A percentile compares a stretch with the other conserved stretches of the same genome.
These are phyloP conservation scores for Drosophila ironensis DNA, from an alignment of 1,140 invertebrate genomes.

Conservation along the genomic window DNA sequence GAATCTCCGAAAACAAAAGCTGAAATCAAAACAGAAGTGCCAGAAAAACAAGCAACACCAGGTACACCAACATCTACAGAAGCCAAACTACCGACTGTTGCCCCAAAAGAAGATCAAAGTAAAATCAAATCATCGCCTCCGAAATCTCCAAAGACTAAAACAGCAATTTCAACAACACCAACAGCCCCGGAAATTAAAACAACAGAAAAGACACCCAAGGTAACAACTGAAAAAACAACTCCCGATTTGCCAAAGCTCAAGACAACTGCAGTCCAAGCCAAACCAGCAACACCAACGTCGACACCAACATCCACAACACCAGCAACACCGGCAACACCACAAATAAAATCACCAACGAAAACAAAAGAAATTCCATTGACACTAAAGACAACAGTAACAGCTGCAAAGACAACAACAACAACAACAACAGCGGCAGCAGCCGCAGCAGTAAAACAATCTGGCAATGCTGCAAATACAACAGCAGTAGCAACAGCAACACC, in stretches of 20 bases:
- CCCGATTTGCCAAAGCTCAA: conserved; percentile 3
- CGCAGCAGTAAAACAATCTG: conserved; percentile 32
- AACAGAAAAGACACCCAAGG: neutral
- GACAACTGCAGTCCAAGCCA: neutral
- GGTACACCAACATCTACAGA: neutral
- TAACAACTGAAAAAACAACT: neutral
- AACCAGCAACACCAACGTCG: neutral
- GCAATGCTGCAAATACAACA: conserved; percentile 38
- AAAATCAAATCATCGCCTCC: too few species aligned
- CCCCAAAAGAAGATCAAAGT: too few species aligned
- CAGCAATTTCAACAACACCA: conserved; percentile 9
- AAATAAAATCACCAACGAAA: neutral
- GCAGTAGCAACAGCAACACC: conserved; percentile 22
- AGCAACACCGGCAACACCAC: conserved; percentile 1
- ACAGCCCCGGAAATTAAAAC: neutral
- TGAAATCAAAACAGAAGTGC: neutral
- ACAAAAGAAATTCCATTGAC: conserved; percentile 2
- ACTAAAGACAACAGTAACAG: conserved; percentile 6
- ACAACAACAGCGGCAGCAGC: conserved; percentile 15
- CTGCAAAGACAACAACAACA: conserved; percentile 1
- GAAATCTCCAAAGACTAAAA: neutral
- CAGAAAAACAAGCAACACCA: neutral
- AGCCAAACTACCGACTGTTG: neutral
- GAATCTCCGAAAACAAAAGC: neutral
- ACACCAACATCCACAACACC: neutral